Evolutionary conservation across 1,140 invertebrate species (phyloP).

Genomic region (Microvelia longipes): DNA sequence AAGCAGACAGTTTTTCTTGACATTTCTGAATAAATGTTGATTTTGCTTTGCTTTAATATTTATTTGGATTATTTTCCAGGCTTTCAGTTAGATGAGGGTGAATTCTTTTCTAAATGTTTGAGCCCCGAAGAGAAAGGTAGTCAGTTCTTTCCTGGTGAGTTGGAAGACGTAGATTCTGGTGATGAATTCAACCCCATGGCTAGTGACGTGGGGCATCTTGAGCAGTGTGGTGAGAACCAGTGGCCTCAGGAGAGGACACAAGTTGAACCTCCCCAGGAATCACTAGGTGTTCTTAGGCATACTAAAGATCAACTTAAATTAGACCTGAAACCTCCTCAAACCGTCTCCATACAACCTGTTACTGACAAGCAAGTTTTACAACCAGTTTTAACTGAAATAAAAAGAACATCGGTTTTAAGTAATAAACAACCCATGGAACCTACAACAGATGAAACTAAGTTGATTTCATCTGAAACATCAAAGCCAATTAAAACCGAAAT

Average conservation of each 20-base stretch:
- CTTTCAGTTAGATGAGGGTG: conserved; percentile 23
- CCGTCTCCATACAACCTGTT: conserved; percentile 22
- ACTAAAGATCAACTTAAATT: conserved; percentile 53
- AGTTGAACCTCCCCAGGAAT: not conserved
- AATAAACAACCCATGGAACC: too few species aligned
- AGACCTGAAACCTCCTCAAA: conserved; percentile 41
- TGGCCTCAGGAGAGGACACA: not conserved
- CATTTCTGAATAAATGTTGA: too few species aligned
- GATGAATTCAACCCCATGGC: conserved; percentile 7
- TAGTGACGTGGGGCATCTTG: not conserved
- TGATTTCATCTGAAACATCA: too few species aligned
- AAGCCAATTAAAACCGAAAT: too few species aligned
- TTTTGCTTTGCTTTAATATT: too few species aligned
- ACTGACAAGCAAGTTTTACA: too few species aligned
- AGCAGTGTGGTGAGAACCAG: not conserved
- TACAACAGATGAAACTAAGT: too few species aligned
- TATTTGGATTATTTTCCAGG: too few species aligned
- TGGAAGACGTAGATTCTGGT: conserved; percentile 5
- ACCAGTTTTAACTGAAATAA: too few species aligned
- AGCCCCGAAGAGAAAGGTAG: conserved; percentile 38
- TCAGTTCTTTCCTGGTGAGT: conserved; percentile 46
- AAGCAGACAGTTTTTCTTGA: too few species aligned
- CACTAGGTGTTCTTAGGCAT: conserved; percentile 53
- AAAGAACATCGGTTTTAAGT: too few species aligned
- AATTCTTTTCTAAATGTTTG: conserved; percentile 36